Base-by-base conservation (phyloP, 2,797 vertebrate species). In the Bradypus variegatus region DNA sequence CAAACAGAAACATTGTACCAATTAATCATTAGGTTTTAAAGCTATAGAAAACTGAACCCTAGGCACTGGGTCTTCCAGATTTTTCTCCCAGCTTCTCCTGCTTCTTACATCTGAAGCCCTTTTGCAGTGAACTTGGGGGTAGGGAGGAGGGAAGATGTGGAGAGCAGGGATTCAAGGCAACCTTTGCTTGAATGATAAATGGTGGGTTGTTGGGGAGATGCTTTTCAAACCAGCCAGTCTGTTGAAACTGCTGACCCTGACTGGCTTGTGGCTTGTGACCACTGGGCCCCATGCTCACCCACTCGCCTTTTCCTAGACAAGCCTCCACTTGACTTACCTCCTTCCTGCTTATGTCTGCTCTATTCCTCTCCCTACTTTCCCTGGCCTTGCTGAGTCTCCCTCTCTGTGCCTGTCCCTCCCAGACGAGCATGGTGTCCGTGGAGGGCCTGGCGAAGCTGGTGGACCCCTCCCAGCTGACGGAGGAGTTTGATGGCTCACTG, bases 371-470 rank as follows among this genome's bases (percentile, higher is more conserved):
- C 33, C 48, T 82, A 21, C 18, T 58, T 36, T 1, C 18, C 3
- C 33, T 6, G 0, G 3, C 15, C 15, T 86, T 77, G 38, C 80
- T 86, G 80, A 89, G 41, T 64, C 13, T 80, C 48, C 55, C 79
- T 84, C 73, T 90, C 62, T 94, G 53, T 95, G 27, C 95, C 92
- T 94, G 38, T 45, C 73, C 58, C 87, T 89, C 86, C 82, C 97
- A 99, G 99, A 99, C 99, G 78, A 99, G 98, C 96, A 98, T 99
- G 99, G 99, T 99, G 92, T 99, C 99, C 1, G 99, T 99, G 70
- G 99, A 99, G 97, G 99, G 99, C 81, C 97, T 99, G 93, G 97
- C 98, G 10, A 99, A 99, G 95, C 98, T 99, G 9, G 99, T 99
- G 95, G 99, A 99, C 96, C 99, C 99, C 14, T 99, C 99, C 72